phyloP scores from a whole-genome alignment of 35 echinoderm and acorn worm species.

The Eucidaris tribuloides region DNA sequence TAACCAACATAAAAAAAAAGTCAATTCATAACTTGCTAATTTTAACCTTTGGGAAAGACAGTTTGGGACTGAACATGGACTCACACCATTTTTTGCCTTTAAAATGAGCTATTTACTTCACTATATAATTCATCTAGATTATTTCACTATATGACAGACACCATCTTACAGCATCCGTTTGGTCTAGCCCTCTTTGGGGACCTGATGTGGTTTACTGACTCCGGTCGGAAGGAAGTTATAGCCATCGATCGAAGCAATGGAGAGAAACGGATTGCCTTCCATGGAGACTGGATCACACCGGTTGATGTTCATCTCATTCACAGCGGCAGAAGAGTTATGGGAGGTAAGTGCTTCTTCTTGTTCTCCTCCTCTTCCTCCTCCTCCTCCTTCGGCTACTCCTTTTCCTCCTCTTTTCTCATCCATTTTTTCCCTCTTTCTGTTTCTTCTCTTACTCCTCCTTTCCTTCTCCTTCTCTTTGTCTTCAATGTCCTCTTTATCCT shows the following conservation, averaged over 20 bases:
- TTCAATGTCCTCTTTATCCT: neutral
- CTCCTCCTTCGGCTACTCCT: neutral
- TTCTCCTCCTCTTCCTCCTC: neutral
- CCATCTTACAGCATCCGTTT: constrained; percentile 22
- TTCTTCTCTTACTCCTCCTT: neutral
- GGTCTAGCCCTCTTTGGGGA: constrained; percentile 54
- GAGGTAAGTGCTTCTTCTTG: constrained; percentile 21
- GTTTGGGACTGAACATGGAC: too few relatives aligned
- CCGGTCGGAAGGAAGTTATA: constrained; percentile 52
- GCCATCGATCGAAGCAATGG: constrained; percentile 38
- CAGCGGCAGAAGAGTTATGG: constrained; percentile 43
- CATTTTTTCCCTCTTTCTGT: too few relatives aligned
- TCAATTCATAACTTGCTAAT: too few relatives aligned
- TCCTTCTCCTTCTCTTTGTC: neutral
- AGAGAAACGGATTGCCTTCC: constrained; percentile 34
- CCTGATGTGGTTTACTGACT: constrained; percentile 80
- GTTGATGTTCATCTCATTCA: constrained; percentile 58
- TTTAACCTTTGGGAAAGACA: too few relatives aligned
- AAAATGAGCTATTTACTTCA: too few relatives aligned
- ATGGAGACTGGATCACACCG: constrained; percentile 39
- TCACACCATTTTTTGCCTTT: too few relatives aligned
- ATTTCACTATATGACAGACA: too few relatives aligned
- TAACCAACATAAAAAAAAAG: too few relatives aligned
- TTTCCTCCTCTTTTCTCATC: too few relatives aligned
- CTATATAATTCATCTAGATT: too few relatives aligned